Percentiles rank a stretch among this genome's conserved stretches.
phyloP scores from a whole-genome alignment of 1,140 invertebrate genomes.

The Drosophila malerkotliana region DNA sequence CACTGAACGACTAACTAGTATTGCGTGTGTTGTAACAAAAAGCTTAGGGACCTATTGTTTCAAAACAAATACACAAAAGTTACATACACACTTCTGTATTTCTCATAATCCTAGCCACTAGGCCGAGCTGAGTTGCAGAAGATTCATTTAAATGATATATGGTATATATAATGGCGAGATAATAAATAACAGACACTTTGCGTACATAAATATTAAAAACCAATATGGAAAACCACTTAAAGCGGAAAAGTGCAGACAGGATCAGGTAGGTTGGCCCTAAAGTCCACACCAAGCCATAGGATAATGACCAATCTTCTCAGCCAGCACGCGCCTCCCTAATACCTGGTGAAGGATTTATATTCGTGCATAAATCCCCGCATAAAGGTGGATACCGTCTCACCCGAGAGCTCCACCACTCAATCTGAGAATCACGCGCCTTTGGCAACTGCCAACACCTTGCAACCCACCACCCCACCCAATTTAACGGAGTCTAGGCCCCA shows the following conservation, averaged over 20 bases:
- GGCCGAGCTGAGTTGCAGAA: too few species aligned
- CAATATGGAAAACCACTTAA: constrained; percentile 30
- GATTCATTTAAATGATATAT: not conserved
- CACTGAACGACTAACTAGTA: not conserved
- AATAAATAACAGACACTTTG: too few species aligned
- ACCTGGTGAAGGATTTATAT: constrained; percentile 58
- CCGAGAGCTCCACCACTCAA: constrained; percentile 52
- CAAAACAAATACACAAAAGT: too few species aligned
- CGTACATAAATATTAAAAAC: not conserved
- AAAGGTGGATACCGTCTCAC: constrained; percentile 59
- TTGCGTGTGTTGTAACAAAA: not conserved
- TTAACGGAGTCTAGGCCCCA: constrained; percentile 8
- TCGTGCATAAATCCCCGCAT: constrained; percentile 62
- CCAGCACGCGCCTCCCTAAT: constrained; percentile 35
- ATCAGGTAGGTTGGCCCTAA: constrained; percentile 7
- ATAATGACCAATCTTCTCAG: constrained; percentile 19
- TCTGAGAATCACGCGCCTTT: constrained; percentile 44
- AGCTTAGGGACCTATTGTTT: too few species aligned
- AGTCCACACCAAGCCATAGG: constrained; percentile 10
- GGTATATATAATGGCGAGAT: too few species aligned
- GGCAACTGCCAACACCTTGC: constrained; percentile 52
- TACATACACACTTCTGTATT: too few species aligned
- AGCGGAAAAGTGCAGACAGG: constrained; percentile 16
- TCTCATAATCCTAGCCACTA: not conserved
- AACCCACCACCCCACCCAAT: constrained; percentile 32